These are phyloP conservation scores for Dilophus febrilis DNA, from an alignment of 2,888 invertebrate genomes.

Conservation along the genomic window DNA sequence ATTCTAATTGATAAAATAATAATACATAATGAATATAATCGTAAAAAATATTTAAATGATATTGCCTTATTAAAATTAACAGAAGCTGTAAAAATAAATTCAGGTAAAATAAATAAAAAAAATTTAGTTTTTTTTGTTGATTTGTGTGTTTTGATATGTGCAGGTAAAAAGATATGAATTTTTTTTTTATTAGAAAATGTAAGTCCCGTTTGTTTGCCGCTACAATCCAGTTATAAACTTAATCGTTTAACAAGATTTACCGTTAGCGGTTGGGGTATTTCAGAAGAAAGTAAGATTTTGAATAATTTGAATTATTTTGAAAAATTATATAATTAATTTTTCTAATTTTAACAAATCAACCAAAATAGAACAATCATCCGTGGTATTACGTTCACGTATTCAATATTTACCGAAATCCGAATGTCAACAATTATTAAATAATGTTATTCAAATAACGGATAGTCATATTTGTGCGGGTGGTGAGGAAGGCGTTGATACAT, in stretches of 20 bases:
- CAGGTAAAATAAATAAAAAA: too few species aligned
- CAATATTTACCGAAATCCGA: slow-evolving; percentile 19
- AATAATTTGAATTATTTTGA: too few species aligned
- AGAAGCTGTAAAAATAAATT: too few species aligned
- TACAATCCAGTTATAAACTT: slow-evolving; percentile 20
- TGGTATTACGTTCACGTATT: slow-evolving; percentile 24
- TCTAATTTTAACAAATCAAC: background rate
- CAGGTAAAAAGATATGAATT: too few species aligned
- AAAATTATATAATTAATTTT: too few species aligned
- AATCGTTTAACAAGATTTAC: slow-evolving; percentile 21
- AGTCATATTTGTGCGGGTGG: slow-evolving; percentile 40
- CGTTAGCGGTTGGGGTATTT: slow-evolving; percentile 42
- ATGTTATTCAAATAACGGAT: slow-evolving; percentile 13
- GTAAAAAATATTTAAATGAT: too few species aligned
- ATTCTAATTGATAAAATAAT: slow-evolving; percentile 22
- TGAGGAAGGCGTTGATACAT: slow-evolving; percentile 9
- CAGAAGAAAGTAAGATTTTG: slow-evolving; percentile 22
- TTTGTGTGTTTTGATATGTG: too few species aligned
- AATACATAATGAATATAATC: slow-evolving; percentile 23
- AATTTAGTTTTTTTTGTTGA: too few species aligned
- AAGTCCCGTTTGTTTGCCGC: slow-evolving; percentile 36
- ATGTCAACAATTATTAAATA: slow-evolving; percentile 21
- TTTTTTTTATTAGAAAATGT: slow-evolving; percentile 24
- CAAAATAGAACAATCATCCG: slow-evolving; percentile 2
- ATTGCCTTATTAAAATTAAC: too few species aligned